Percentiles rank a stretch among this genome's conserved stretches.
phyloP scores from a whole-genome alignment of 2,888 invertebrate genomes.

The Fragum fragum region DNA sequence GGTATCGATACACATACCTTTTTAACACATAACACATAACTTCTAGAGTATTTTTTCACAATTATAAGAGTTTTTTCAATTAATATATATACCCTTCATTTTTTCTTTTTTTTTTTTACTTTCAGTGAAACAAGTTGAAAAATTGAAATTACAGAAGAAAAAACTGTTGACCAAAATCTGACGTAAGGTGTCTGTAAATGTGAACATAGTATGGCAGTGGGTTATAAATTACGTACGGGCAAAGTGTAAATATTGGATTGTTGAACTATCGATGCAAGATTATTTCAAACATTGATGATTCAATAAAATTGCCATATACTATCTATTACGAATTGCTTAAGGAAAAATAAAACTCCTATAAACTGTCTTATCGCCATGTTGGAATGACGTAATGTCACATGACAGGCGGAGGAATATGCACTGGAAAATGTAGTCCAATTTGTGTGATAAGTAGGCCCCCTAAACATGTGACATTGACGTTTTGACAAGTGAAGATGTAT shows the following conservation, averaged over 20 bases:
- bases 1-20: too few species aligned
- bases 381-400: slow-evolving; percentile 21
- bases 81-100: too few species aligned
- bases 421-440: background rate
- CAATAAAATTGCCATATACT: slow-evolving; percentile 11
- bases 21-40: too few species aligned
- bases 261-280: background rate
- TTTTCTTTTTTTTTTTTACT: too few species aligned
- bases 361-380: background rate
- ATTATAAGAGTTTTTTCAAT: too few species aligned
- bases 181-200: too few species aligned
- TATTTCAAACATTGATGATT: background rate
- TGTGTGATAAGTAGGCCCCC: background rate
- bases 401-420: slow-evolving; percentile 16
- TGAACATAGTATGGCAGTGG: too few species aligned
- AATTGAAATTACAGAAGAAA: too few species aligned
- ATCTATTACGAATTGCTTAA: slow-evolving; percentile 23
- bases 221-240: too few species aligned
- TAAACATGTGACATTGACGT: slow-evolving; percentile 43
- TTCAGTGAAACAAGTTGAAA: too few species aligned
- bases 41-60: too few species aligned
- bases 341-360: slow-evolving; percentile 15
- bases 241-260: background rate
- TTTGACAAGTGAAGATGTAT: slow-evolving; percentile 58
- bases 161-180: too few species aligned